These are phyloP conservation scores for Aspidapion aeneum DNA, from an alignment of 2,888 invertebrate genomes.

Conservation along the genomic window DNA sequence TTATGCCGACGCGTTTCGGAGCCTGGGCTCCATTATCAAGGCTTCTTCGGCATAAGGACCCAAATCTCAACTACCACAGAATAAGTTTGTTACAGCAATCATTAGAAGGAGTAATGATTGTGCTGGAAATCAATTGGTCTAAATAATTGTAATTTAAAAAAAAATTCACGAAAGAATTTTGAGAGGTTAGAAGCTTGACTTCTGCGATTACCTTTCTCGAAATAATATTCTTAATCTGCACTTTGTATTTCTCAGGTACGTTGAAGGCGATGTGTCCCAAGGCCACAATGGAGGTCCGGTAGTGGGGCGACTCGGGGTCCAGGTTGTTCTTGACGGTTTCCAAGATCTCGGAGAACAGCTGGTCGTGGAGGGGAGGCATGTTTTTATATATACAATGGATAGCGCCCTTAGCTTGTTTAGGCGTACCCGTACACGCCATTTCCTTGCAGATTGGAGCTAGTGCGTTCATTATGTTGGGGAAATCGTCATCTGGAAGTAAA, in stretches of 20 bases:
- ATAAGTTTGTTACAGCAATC: too few species aligned
- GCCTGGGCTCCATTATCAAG: too few species aligned
- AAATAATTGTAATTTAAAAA: too few species aligned
- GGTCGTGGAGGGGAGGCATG: slow-evolving; percentile 66
- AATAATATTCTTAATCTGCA: slow-evolving; percentile 90
- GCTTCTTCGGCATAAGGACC: too few species aligned
- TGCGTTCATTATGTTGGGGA: slow-evolving; percentile 70
- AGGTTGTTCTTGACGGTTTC: slow-evolving; percentile 76
- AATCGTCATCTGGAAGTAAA: slow-evolving; percentile 59
- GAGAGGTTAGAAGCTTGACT: too few species aligned
- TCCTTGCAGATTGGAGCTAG: slow-evolving; percentile 84
- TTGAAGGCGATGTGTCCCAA: slow-evolving; percentile 93
- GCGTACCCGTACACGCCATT: slow-evolving; percentile 84
- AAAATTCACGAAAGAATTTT: too few species aligned
- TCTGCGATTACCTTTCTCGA: slow-evolving; percentile 84
- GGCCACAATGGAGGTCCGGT: slow-evolving; percentile 91
- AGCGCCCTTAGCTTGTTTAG: slow-evolving; percentile 96
- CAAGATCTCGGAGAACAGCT: slow-evolving; percentile 78
- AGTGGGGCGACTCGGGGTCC: slow-evolving; percentile 71
- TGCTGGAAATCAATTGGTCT: too few species aligned
- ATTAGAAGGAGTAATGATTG: too few species aligned
- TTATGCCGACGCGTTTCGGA: too few species aligned
- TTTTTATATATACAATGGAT: slow-evolving; percentile 89
- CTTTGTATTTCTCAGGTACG: slow-evolving; percentile 84
- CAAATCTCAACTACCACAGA: too few species aligned